A percentile compares a stretch with the other conserved stretches of the same genome.
These are phyloP conservation scores for Hydrotaea cyrtoneurina DNA, from an alignment of 2,888 invertebrate genomes.

Conservation along the genomic window DNA sequence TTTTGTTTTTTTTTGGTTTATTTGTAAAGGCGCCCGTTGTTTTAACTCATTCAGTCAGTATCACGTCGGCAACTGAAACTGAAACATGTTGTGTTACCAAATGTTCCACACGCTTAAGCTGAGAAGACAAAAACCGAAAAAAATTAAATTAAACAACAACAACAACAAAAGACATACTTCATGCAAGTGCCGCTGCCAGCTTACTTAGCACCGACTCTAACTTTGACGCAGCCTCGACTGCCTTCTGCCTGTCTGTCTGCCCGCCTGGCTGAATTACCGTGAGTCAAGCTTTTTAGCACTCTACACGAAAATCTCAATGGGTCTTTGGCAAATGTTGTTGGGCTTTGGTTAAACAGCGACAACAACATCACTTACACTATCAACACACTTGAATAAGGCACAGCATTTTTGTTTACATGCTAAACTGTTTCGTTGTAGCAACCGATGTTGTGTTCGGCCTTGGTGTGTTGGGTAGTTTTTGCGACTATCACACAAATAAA, in stretches of 20 bases:
- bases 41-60: constrained; percentile 78
- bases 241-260: not conserved
- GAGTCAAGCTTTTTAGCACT: constrained; percentile 66
- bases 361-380: not conserved
- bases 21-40: constrained; percentile 72
- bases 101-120: constrained; percentile 61
- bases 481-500: too few relatives aligned
- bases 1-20: constrained; percentile 39
- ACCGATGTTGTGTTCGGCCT: too few relatives aligned
- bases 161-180: constrained; percentile 31
- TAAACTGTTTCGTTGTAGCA: too few relatives aligned
- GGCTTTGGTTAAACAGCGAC: constrained; percentile 10
- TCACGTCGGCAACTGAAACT: constrained; percentile 80
- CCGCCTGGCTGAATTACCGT: constrained; percentile 41
- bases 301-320: constrained; percentile 31
- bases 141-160: not conserved
- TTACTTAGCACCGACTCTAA: constrained; percentile 46
- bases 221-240: not conserved
- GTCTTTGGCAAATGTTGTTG: constrained; percentile 28
- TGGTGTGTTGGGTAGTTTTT: too few relatives aligned
- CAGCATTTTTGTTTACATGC: too few relatives aligned
- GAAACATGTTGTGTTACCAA: constrained; percentile 62
- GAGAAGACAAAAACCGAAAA: constrained; percentile 47
- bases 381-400: not conserved
- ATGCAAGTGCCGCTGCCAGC: constrained; percentile 29